Evolutionary conservation across 1,140 invertebrate species (phyloP).

Genomic region (Augochlora pura): DNA sequence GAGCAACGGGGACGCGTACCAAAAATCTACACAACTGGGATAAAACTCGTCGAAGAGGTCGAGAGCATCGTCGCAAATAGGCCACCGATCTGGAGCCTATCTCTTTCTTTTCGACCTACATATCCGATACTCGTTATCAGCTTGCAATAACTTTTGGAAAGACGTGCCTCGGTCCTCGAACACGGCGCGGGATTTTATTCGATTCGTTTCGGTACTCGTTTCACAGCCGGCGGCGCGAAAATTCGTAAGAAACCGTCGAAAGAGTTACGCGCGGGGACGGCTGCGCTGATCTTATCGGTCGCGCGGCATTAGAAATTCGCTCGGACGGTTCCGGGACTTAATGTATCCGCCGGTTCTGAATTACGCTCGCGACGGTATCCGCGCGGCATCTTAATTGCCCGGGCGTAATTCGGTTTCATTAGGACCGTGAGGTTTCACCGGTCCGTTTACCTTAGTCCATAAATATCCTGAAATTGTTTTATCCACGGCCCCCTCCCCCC

Average conservation of each 20-base stretch:
- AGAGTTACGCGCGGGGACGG: neutral
- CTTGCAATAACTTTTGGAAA: neutral
- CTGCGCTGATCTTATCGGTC: neutral
- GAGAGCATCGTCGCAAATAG: neutral
- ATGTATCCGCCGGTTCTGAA: neutral
- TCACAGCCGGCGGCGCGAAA: neutral
- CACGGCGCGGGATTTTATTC: too few species aligned
- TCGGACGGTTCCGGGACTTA: neutral
- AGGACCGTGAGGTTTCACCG: neutral
- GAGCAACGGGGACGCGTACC: neutral
- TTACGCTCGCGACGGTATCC: neutral
- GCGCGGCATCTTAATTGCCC: neutral
- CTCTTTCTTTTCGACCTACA: neutral
- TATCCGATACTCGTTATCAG: neutral
- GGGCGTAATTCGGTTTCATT: neutral
- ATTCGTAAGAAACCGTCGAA: neutral
- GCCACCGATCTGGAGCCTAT: neutral
- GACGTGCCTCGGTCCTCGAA: neutral
- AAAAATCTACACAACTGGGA: neutral
- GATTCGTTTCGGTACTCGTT: neutral
- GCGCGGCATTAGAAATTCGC: neutral
- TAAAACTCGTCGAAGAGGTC: neutral
- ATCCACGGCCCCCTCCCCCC: neutral
- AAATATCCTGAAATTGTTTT: neutral
- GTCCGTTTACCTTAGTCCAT: neutral